phyloP scores from a whole-genome alignment of 2,797 vertebrate species.

The Etheostoma nigrum region DNA sequence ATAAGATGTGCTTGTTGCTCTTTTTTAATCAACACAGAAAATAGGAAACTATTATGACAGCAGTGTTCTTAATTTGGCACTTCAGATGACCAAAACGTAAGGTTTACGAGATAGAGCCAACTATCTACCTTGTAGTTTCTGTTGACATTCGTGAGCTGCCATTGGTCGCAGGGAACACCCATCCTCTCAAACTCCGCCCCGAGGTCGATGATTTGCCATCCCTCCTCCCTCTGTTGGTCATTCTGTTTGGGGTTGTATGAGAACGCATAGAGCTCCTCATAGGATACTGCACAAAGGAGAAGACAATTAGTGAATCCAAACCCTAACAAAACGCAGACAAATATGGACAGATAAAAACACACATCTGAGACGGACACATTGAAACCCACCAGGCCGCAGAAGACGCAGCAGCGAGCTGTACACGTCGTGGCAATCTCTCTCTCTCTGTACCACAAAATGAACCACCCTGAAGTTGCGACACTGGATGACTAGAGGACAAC shows the following conservation, averaged over 20 bases:
- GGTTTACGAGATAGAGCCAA: not conserved
- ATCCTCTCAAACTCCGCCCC: slow-evolving; percentile 93
- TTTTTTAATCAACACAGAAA: not conserved
- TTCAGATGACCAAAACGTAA: not conserved
- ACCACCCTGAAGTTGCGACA: slow-evolving; percentile 96
- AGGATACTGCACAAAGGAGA: slow-evolving; percentile 80
- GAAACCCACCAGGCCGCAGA: slow-evolving; percentile 89
- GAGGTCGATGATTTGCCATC: slow-evolving; percentile 95
- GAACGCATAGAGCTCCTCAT: slow-evolving; percentile 96
- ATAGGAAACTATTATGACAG: not conserved
- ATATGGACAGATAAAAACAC: not conserved
- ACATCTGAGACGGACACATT: not conserved
- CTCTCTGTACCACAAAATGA: slow-evolving; percentile 94
- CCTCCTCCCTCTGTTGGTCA: slow-evolving; percentile 91
- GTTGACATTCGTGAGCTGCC: slow-evolving; percentile 96
- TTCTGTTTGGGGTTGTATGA: slow-evolving; percentile 99
- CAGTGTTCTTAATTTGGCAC: not conserved
- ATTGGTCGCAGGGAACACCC: slow-evolving; percentile 94
- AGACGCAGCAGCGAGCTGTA: slow-evolving; percentile 96
- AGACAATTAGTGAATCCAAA: slow-evolving; percentile 17
- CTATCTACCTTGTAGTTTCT: slow-evolving; percentile 90
- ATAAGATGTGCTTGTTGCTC: not conserved
- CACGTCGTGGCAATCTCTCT: slow-evolving; percentile 96
- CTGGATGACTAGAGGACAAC: slow-evolving; percentile 96
- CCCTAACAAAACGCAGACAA: not conserved